A percentile compares a stretch with the other conserved stretches of the same genome.
phyloP scores from a whole-genome alignment of 2,797 vertebrate genomes.

The Darevskia nairensis region DNA sequence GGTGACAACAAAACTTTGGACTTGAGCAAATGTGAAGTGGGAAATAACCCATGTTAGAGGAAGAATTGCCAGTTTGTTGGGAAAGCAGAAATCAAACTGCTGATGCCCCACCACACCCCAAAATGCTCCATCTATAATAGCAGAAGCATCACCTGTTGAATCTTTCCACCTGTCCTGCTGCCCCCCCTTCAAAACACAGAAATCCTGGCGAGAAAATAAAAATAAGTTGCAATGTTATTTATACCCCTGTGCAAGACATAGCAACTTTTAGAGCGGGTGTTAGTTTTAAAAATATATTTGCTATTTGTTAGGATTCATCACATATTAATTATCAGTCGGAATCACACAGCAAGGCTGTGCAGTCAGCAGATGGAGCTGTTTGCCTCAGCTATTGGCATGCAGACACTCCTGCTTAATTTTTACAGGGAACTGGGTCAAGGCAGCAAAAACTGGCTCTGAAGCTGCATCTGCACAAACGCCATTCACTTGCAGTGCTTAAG shows the following conservation, averaged over 20 bases:
- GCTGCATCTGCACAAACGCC: constrained; percentile 37
- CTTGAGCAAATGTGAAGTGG: not conserved
- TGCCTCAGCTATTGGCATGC: constrained; percentile 28
- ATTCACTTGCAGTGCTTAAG: constrained; percentile 25
- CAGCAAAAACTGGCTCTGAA: constrained; percentile 10
- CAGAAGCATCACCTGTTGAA: not conserved
- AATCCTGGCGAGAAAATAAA: not conserved
- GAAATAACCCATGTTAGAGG: too few species aligned
- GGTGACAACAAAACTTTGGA: not conserved
- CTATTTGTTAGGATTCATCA: not conserved
- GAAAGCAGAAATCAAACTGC: too few species aligned
- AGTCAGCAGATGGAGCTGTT: constrained; percentile 70
- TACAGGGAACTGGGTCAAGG: constrained; percentile 51
- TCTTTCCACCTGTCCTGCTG: not conserved
- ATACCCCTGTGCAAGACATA: not conserved
- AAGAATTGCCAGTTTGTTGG: too few species aligned
- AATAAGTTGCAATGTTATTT: not conserved
- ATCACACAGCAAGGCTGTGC: not conserved
- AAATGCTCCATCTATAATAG: too few species aligned
- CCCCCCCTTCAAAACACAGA: not conserved
- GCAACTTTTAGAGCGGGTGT: not conserved
- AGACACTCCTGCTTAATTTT: constrained; percentile 20
- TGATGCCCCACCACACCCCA: too few species aligned
- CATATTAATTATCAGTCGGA: not conserved
- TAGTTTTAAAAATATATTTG: not conserved